A percentile compares a stretch with the other conserved stretches of the same genome.
Conservation (phyloP, 2,888 invertebrate genomes). For the Mesopsocus fuscifrons region DNA sequence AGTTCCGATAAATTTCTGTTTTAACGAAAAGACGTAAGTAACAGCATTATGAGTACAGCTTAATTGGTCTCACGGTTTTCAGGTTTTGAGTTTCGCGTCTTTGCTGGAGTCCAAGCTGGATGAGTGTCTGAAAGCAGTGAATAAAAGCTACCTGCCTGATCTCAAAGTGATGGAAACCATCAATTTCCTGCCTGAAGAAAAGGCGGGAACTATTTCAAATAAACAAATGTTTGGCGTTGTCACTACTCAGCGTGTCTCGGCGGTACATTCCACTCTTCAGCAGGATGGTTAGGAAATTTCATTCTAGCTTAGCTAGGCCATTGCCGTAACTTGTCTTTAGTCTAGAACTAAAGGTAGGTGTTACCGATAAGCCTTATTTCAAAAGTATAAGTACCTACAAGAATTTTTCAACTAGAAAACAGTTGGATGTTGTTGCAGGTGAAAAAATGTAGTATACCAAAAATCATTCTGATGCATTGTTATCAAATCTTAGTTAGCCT, state of each 20-base stretch:
- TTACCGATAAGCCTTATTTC: too few species aligned
- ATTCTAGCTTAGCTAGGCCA: background rate
- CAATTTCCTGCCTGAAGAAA: slow-evolving; percentile 34
- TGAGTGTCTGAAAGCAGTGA: background rate
- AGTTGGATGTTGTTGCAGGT: slow-evolving; percentile 12
- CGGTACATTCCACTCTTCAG: slow-evolving; percentile 35
- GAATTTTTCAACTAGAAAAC: background rate
- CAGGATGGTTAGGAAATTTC: slow-evolving; percentile 30
- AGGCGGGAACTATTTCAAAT: slow-evolving; percentile 28
- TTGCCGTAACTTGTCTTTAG: too few species aligned
- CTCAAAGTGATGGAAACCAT: slow-evolving; percentile 19
- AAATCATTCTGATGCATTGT: slow-evolving; percentile 3
- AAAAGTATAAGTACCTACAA: too few species aligned
- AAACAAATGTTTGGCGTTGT: slow-evolving; percentile 34
- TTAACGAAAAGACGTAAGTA: too few species aligned
- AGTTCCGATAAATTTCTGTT: too few species aligned
- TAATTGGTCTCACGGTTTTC: too few species aligned
- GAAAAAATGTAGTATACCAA: too few species aligned
- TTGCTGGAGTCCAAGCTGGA: background rate
- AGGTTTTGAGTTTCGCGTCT: background rate
- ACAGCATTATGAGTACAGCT: too few species aligned
- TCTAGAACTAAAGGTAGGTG: too few species aligned
- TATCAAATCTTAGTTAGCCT: background rate
- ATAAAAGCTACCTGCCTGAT: background rate
- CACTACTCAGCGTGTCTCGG: slow-evolving; percentile 42